Percentiles rank a stretch among this genome's conserved stretches.
Conservation (phyloP, 2,113 vertebrate species). For the Dissostichus mawsoni region DNA sequence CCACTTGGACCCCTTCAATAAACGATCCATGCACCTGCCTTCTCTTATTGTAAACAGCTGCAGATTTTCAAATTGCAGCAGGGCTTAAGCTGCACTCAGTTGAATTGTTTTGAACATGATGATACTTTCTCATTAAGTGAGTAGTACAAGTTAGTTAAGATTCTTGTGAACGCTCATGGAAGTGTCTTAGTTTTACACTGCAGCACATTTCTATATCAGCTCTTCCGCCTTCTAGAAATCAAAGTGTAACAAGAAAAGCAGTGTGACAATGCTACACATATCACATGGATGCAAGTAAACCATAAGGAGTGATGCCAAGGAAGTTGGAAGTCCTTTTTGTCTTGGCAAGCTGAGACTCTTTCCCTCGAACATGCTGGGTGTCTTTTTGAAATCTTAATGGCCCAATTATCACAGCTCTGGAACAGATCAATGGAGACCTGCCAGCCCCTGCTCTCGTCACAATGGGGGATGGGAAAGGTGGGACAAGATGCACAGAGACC, state of each 20-base stretch:
- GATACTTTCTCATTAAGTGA: background rate
- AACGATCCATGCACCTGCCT: background rate
- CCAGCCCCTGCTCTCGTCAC: slow-evolving; percentile 67
- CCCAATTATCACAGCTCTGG: slow-evolving; percentile 77
- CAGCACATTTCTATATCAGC: background rate
- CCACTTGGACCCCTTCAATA: background rate
- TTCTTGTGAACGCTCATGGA: background rate
- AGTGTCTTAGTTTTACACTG: background rate
- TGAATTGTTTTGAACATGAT: background rate
- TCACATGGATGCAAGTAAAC: slow-evolving; percentile 41
- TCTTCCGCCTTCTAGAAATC: slow-evolving; percentile 10
- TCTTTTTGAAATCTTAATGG: slow-evolving; percentile 80
- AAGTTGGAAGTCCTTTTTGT: slow-evolving; percentile 40
- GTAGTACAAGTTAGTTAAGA: background rate
- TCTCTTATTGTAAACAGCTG: background rate
- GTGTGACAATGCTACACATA: slow-evolving; percentile 37
- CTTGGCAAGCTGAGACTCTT: slow-evolving; percentile 43
- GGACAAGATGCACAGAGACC: slow-evolving; percentile 72
- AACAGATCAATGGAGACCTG: slow-evolving; percentile 80
- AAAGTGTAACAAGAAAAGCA: slow-evolving; percentile 10
- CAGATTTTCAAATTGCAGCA: background rate
- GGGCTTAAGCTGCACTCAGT: background rate
- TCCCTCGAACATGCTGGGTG: slow-evolving; percentile 65
- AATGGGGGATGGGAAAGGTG: slow-evolving; percentile 74
- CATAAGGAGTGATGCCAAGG: slow-evolving; percentile 32